Base-by-base conservation (phyloP, 2,888 invertebrate species). In the Oeneis ivallda region DNA sequence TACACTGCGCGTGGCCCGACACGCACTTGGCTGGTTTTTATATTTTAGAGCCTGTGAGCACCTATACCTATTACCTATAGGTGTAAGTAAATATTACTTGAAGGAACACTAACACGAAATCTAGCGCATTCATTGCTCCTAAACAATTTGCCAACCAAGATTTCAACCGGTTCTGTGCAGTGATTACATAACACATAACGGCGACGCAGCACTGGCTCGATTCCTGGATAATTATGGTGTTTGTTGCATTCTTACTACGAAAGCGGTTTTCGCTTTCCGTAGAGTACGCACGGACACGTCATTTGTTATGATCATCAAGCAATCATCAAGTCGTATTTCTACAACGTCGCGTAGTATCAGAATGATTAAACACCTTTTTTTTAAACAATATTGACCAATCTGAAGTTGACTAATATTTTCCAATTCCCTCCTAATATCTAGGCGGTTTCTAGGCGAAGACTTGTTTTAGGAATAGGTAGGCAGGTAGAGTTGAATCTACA, bases 221-320 rank as follows among this genome's bases (percentile, higher is more conserved):
- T 61, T 86, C 88, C 87, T 78, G 81, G 70, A 73, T 71, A n/a
- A n/a, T n/a, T n/a, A 65, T 68, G 71, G 68, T 64, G 72, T 77
- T 62, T 66, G 68, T 67, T 73, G 76, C 86, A 87, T 87, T 87
- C 86, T 81, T 81, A 69, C 72, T 72, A 83, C 74, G 87, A 87
- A 87, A 89, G 89, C 71, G 67, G 75, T 83, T 87, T 82, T 76
- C 84, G 82, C 87, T 88, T 85, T 86, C 83, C 68, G 69, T 71
- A 67, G 62, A 71, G 70, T 82, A 83, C 84, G 86, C 86, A 83
- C 86, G 85, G 82, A 75, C 78, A 82, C 70, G 70, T 26, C 26
- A 26, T 65, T 69, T 60, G 17, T 17, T 39, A 17, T 39, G 39
- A 11, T 17, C 54, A 17, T 39, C 10, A 11, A 39, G 17, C 8